These are phyloP conservation scores for Pristionchus fissidentatus DNA, from an alignment of 2,888 invertebrate genomes.

Conservation along the genomic window DNA sequence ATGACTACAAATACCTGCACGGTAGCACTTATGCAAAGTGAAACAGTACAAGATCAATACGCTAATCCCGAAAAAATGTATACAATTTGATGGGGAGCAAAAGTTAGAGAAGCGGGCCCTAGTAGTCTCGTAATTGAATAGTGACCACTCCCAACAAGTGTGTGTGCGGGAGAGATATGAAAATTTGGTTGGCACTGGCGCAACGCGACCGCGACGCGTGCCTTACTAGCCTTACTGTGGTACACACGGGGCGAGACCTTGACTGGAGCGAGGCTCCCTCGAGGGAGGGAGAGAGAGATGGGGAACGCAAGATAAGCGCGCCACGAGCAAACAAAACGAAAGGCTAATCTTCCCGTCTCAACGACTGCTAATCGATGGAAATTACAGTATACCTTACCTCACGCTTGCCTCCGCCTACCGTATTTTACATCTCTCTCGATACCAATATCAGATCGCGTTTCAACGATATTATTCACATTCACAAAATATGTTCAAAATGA, in stretches of 20 bases:
- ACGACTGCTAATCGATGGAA: slow-evolving; percentile 24
- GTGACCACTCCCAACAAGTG: slow-evolving; percentile 23
- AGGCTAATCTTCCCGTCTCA: neutral
- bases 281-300: neutral
- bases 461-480: no score
- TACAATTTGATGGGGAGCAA: neutral
- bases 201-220: slow-evolving; percentile 36
- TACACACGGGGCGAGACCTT: slow-evolving; percentile 16
- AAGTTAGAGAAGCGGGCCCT: slow-evolving; percentile 19
- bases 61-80: neutral
- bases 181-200: slow-evolving; percentile 41
- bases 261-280: neutral
- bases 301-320: slow-evolving; percentile 33
- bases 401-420: neutral
- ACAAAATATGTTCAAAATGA: no score
- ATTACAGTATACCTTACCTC: neutral
- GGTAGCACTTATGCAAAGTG: neutral
- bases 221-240: neutral
- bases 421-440: neutral
- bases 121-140: slow-evolving; percentile 24
- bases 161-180: slow-evolving; percentile 19
- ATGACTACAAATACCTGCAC: slow-evolving; percentile 21
- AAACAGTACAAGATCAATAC: neutral
- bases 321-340: neutral
- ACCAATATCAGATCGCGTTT: slow-evolving; percentile 7